Conservation (phyloP, 92 coral and sea anemone species). For the Actinostola sp. region DNA sequence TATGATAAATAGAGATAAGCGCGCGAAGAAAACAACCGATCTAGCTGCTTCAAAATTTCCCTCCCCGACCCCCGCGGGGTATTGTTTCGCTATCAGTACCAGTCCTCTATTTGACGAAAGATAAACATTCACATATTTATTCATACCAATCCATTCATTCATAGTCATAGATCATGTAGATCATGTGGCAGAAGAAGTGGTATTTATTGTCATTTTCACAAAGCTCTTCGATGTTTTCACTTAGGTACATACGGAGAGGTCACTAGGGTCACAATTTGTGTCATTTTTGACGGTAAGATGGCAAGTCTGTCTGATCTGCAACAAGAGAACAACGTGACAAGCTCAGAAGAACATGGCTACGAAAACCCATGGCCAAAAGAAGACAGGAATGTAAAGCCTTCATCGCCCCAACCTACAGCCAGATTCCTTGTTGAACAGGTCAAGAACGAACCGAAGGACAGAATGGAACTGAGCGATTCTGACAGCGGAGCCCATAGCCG, state of each 20-base stretch:
- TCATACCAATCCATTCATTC: too few species aligned
- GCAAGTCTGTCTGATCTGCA: background rate
- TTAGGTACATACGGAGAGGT: background rate
- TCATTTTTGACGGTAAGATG: slow-evolving; percentile 8
- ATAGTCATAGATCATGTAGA: too few species aligned
- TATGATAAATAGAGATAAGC: too few species aligned
- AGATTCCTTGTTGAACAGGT: slow-evolving; percentile 62
- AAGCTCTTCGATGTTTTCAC: background rate
- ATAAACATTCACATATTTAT: too few species aligned
- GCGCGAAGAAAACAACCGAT: too few species aligned
- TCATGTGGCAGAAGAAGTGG: too few species aligned
- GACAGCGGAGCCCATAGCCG: slow-evolving; percentile 32
- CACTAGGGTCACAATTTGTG: slow-evolving; percentile 6
- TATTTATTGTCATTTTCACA: background rate
- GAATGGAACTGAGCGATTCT: slow-evolving; percentile 13
- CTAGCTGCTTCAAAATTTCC: too few species aligned
- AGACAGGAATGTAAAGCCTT: slow-evolving; percentile 1
- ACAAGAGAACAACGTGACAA: background rate
- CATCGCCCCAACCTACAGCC: slow-evolving; percentile 9
- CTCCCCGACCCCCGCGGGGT: too few species aligned
- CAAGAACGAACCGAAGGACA: slow-evolving; percentile 29
- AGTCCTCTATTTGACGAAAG: background rate
- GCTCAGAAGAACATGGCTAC: slow-evolving; percentile 6
- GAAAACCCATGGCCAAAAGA: slow-evolving; percentile 12
- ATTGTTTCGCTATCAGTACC: background rate